These are phyloP conservation scores for Leuctra nigra DNA, from an alignment of 2,888 invertebrate species.

Conservation along the genomic window DNA sequence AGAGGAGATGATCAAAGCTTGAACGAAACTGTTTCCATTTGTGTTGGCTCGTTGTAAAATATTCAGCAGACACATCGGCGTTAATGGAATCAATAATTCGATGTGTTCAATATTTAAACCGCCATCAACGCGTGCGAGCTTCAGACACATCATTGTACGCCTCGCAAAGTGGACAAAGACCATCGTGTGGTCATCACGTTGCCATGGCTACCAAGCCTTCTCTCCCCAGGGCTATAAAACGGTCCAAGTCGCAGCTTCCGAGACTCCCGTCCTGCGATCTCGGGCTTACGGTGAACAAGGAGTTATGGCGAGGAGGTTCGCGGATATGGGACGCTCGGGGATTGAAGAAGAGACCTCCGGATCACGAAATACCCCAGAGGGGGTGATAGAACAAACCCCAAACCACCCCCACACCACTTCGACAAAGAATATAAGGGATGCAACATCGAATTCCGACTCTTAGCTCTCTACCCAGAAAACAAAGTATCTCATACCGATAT, in stretches of 20 bases:
- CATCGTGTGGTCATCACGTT: constrained; percentile 23
- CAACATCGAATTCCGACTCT: too few species aligned
- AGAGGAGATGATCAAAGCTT: too few species aligned
- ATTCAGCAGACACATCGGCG: too few species aligned
- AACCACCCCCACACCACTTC: too few species aligned
- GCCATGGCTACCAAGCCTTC: constrained; percentile 19
- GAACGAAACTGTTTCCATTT: too few species aligned
- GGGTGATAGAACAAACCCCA: constrained; percentile 17
- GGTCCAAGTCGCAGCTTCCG: not conserved
- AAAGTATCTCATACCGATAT: too few species aligned
- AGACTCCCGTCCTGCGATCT: not conserved
- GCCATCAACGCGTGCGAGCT: too few species aligned
- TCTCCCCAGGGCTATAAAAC: constrained; percentile 18
- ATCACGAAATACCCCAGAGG: constrained; percentile 19
- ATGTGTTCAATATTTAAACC: too few species aligned
- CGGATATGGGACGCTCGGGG: constrained; percentile 16
- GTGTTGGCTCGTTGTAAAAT: too few species aligned
- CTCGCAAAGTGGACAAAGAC: constrained; percentile 21
- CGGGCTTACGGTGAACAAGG: constrained; percentile 13
- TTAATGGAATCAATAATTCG: too few species aligned
- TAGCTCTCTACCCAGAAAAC: not conserved
- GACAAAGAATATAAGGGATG: too few species aligned
- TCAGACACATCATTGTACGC: too few species aligned
- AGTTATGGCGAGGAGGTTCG: constrained; percentile 13
- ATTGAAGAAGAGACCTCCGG: constrained; percentile 13